Conservation (phyloP, 2,113 vertebrate genomes). For the Marcusenius ussheri region DNA sequence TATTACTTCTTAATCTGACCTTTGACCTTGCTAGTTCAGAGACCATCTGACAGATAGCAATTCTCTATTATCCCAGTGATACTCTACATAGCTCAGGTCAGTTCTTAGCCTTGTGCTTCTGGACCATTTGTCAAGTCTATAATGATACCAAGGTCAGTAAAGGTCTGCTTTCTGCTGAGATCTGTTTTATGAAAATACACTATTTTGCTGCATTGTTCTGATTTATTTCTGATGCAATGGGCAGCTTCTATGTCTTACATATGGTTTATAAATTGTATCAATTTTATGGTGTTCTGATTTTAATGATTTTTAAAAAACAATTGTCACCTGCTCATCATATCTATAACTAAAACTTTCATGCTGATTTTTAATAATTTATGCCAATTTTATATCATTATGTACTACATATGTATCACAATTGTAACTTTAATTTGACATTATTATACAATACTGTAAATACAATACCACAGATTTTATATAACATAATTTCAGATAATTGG, state of each 20-base stretch:
- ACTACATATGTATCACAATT: background rate
- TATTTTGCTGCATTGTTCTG: background rate
- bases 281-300: background rate
- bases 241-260: background rate
- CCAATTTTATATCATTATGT: background rate
- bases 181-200: background rate
- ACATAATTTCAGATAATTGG: background rate
- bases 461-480: background rate
- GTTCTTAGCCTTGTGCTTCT: background rate
- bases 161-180: background rate
- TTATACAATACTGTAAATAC: background rate
- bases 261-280: background rate
- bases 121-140: background rate
- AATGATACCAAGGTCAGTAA: background rate
- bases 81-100: background rate
- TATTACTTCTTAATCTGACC: background rate
- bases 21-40: background rate
- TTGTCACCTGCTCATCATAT: background rate
- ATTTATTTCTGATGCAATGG: background rate
- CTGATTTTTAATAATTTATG: background rate
- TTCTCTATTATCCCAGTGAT: background rate
- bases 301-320: background rate
- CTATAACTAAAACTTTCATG: background rate
- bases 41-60: background rate
- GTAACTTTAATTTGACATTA: background rate